Base-by-base conservation (phyloP, 2,888 invertebrate species). In the Athalia cordata region DNA sequence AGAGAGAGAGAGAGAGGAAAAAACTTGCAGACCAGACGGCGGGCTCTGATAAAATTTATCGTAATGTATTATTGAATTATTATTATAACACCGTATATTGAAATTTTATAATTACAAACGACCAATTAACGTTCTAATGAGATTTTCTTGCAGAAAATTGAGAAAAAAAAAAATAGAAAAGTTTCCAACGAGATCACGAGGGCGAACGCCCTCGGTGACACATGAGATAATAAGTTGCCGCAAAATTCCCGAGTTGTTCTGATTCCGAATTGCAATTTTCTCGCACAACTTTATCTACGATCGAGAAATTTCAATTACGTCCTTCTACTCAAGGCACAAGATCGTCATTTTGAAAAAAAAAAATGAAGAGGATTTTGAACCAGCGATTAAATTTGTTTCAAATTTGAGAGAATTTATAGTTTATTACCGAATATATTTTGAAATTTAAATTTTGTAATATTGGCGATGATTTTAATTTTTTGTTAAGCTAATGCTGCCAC, bases 401-500 rank as follows among this genome's bases (percentile, higher is more conserved):
- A 4, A 55, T 55, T 55, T 7, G 55, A 55, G 0, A n/a, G 55
- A n/a, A 55, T 55, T 55, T 0, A 29, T 29, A 29, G 29, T 29
- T 29, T 29, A 29, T 29, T 29, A 2, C 29, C 29, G 29, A 1
- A 29, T 0, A 29, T 29, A 1, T 29, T 29, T 29, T 29, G 29
- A 29, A 29, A 29, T 29, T 29, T 29, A 29, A 29, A 29, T 29
- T 2, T 29, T 29, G 29, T 29, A 29, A 11, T 55, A 55, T n/a
- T 5, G 11, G 55, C 5, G 7, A 47, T 72, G 6, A n/a, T 6
- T 5, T 72, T 9, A 6, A n/a, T 47, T 15, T n/a, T 0, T n/a
- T 11, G 9, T 47, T 13, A 59, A 47, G 8, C 4, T 5, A 3
- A 59, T 72, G 72, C 72, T 72, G 72, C 72, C 72, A 72, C 47